A percentile compares a stretch with the other conserved stretches of the same genome.
phyloP scores from a whole-genome alignment of 2,797 vertebrate species.

The Neosilurus mollespiculum region DNA sequence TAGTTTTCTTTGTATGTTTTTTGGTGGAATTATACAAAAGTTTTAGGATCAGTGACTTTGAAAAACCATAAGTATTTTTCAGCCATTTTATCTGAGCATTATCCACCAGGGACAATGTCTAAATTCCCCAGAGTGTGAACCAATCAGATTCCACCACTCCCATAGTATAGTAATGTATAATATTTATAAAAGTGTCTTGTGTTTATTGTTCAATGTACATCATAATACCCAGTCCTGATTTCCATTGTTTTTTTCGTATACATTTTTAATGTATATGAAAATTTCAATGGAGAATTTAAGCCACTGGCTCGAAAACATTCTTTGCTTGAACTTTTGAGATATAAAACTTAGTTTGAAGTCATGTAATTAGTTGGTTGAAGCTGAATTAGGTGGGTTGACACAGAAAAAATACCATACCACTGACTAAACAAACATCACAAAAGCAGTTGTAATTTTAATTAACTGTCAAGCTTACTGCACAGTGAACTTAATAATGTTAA shows the following conservation, averaged over 20 bases:
- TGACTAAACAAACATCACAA: conserved; percentile 18
- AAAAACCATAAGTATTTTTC: no score
- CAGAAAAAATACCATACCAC: not conserved
- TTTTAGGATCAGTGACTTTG: no score
- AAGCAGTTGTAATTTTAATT: conserved; percentile 32
- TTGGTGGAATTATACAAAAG: no score
- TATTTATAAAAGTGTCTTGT: not conserved
- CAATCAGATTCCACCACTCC: no score
- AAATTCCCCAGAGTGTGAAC: no score
- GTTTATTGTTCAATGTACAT: not conserved
- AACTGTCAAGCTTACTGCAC: conserved; percentile 16
- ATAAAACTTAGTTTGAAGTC: not conserved
- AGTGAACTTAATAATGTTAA: conserved; percentile 31
- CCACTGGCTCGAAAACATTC: not conserved
- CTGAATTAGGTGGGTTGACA: conserved; percentile 1
- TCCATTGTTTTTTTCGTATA: not conserved
- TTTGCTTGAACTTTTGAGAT: not conserved
- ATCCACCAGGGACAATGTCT: no score
- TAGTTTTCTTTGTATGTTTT: no score
- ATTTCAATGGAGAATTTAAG: not conserved
- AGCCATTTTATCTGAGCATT: no score
- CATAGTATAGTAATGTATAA: no score
- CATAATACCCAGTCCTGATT: not conserved
- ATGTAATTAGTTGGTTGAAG: conserved; percentile 18
- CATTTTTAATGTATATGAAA: not conserved